phyloP scores from a whole-genome alignment of 2,113 vertebrate genomes.

The Dendrocopos noguchii region DNA sequence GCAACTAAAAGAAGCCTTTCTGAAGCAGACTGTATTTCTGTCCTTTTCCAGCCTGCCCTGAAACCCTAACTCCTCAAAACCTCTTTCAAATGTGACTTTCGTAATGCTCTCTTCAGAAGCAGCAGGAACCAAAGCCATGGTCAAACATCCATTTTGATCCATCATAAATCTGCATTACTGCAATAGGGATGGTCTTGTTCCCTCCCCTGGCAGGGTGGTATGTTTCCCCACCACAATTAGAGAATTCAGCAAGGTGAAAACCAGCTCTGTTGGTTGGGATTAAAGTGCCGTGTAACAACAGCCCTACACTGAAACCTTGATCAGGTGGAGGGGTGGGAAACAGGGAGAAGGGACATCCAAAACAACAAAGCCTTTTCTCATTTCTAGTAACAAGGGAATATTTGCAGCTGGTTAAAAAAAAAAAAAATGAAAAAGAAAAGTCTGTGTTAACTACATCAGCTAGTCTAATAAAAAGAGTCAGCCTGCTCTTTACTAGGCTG shows the following conservation, averaged over 20 bases:
- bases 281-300: neutral
- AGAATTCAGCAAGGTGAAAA: neutral
- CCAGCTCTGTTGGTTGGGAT: neutral
- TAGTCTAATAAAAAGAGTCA: neutral
- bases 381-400: neutral
- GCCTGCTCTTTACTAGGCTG: neutral
- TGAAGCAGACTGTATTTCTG: neutral
- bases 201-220: neutral
- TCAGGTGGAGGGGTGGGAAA: neutral
- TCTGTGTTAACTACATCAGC: neutral
- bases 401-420: neutral
- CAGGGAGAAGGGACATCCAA: neutral
- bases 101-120: neutral
- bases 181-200: neutral
- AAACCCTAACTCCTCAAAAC: neutral
- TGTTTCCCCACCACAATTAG: neutral
- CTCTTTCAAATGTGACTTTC: neutral
- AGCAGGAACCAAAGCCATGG: neutral
- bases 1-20: neutral
- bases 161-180: neutral
- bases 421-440: neutral
- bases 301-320: neutral
- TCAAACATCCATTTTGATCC: neutral
- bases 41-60: neutral
- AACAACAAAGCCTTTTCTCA: neutral